Evolutionary conservation across 2,888 invertebrate genomes (phyloP), one percentile per base, ranked within the genome.

Genomic region (Aelia acuminata): DNA sequence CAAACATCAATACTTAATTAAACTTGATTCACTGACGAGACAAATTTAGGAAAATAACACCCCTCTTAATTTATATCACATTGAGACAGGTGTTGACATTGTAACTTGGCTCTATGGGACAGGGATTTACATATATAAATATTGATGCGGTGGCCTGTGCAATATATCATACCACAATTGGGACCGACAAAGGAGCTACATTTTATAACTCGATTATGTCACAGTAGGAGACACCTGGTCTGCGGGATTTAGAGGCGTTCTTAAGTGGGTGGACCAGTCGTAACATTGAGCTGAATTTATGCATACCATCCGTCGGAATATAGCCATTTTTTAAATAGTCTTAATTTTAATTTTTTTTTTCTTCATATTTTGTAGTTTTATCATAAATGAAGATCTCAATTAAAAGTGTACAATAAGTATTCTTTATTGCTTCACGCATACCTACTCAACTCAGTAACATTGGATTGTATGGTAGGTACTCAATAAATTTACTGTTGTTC

Each of bases 1-100:
- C n/a, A n/a, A n/a, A n/a, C n/a, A n/a, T n/a, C n/a, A n/a, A n/a
- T n/a, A n/a, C n/a, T n/a, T n/a, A n/a, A n/a, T n/a, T 10, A 26
- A 57, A 26, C 26, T 13, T 26, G 31, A 63, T 63, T 63, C 31
- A 18, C 8, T 18, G 31, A 0, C 26, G 1, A 57, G 26, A 57
- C 11, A 57, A 26, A 57, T 31, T 63, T 63, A 63, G 63, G 31
- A 13, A 63, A 63, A 63, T 63, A 63, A 18, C 63, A 18, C 26
- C 31, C 57, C 7, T 31, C 31, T 63, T 63, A 63, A 63, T 15
- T 63, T 63, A 63, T 63, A 5, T 31, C 18, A 15, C 31, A 63
- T 63, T 3, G 31, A 63, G 18, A 63, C 63, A 63, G 63, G 31
- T 63, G 63, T 63, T 63, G 63, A 63, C 26, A 63, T 63, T 63